Evolutionary conservation across 2,888 invertebrate species (phyloP).

Genomic region (Neoaliturus tenellus): DNA sequence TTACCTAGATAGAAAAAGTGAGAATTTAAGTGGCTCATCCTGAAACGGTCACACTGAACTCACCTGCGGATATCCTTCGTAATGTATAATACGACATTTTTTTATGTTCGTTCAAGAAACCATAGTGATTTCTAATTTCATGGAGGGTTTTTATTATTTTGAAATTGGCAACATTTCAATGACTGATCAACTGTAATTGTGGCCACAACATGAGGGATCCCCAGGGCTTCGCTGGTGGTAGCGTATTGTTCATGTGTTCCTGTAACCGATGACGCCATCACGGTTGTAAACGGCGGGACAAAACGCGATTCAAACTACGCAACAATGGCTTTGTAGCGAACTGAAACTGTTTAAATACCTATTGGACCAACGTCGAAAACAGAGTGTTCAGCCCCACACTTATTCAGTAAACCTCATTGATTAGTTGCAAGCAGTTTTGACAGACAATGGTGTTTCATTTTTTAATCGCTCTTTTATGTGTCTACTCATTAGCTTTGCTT

Average conservation of each 20-base stretch:
- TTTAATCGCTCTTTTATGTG: neutral
- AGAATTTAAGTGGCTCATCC: no score
- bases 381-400: neutral
- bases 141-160: no score
- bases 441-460: neutral
- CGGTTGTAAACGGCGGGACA: neutral
- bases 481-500: no score
- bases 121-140: no score
- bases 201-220: neutral
- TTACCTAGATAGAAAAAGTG: no score
- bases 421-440: neutral
- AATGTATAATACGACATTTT: no score
- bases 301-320: neutral
- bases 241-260: neutral
- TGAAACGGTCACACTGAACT: no score
- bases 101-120: no score
- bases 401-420: neutral
- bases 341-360: neutral
- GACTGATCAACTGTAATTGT: no score
- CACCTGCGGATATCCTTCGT: no score
- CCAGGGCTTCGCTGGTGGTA: neutral
- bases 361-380: neutral
- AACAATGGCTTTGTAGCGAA: neutral
- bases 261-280: neutral
- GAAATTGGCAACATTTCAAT: no score